Percentiles rank a stretch among this genome's conserved stretches.
Evolutionary conservation across 2,113 vertebrate genomes (phyloP).

Genomic region (Saccopteryx leptura): DNA sequence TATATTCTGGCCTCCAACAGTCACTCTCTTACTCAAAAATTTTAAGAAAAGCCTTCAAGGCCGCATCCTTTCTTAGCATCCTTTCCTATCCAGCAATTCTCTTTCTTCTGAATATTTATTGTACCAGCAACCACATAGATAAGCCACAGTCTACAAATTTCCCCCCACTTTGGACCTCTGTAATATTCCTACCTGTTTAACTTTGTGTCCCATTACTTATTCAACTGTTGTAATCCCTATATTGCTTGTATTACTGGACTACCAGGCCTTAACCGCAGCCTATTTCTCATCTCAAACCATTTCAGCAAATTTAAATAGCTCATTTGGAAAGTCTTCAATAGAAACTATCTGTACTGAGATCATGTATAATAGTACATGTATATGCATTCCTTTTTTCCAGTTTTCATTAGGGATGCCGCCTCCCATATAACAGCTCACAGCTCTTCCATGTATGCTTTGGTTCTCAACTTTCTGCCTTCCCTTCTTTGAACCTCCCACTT

Average conservation of each 20-base stretch:
- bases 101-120: not conserved
- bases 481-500: not conserved
- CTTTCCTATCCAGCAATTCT: not conserved
- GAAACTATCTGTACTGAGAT: not conserved
- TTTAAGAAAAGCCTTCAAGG: slow-evolving; percentile 23
- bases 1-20: not conserved
- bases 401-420: not conserved
- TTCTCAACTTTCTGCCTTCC: not conserved
- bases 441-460: not conserved
- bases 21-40: not conserved
- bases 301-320: not conserved
- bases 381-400: not conserved
- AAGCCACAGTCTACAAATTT: not conserved
- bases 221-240: not conserved
- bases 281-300: not conserved
- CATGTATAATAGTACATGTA: not conserved
- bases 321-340: slow-evolving; percentile 22
- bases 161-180: not conserved
- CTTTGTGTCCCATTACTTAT: not conserved
- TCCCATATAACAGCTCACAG: not conserved
- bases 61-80: not conserved
- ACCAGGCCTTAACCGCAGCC: not conserved
- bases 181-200: not conserved
- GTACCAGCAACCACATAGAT: not conserved
- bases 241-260: not conserved